Evolutionary conservation across 2,113 vertebrate genomes (phyloP).

Genomic region (Salvator merianae): DNA sequence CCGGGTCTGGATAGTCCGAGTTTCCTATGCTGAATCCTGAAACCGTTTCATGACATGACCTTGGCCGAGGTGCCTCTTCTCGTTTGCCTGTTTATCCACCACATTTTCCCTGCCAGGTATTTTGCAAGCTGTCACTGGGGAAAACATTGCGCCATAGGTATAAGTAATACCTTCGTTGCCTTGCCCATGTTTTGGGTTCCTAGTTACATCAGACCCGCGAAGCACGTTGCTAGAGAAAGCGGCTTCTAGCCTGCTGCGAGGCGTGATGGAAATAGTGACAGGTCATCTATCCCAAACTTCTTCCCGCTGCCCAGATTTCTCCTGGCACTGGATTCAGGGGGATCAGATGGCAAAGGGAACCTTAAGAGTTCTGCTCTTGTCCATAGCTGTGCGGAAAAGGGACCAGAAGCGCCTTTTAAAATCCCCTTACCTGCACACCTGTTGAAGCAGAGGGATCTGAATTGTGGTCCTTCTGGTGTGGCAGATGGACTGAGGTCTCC

Average conservation of each 20-base stretch:
- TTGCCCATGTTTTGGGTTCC: neutral
- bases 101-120: neutral
- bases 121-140: neutral
- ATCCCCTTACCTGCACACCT: neutral
- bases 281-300: neutral
- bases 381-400: neutral
- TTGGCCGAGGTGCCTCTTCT: neutral
- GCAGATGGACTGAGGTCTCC: too few relatives aligned
- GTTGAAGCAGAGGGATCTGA: neutral
- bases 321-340: neutral
- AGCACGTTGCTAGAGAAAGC: neutral
- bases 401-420: neutral
- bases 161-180: too few relatives aligned
- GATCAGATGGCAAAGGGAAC: neutral
- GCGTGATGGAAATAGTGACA: fast-evolving
- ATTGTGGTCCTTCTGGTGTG: too few relatives aligned
- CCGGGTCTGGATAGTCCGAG: neutral
- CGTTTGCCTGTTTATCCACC: neutral
- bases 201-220: neutral
- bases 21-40: neutral
- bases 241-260: too few relatives aligned
- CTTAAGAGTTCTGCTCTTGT: neutral
- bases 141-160: neutral
- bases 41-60: neutral
- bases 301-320: too few relatives aligned